These are phyloP conservation scores for Halcyon chelicuti DNA, from an alignment of 2,797 vertebrate genomes.

Conservation along the genomic window DNA sequence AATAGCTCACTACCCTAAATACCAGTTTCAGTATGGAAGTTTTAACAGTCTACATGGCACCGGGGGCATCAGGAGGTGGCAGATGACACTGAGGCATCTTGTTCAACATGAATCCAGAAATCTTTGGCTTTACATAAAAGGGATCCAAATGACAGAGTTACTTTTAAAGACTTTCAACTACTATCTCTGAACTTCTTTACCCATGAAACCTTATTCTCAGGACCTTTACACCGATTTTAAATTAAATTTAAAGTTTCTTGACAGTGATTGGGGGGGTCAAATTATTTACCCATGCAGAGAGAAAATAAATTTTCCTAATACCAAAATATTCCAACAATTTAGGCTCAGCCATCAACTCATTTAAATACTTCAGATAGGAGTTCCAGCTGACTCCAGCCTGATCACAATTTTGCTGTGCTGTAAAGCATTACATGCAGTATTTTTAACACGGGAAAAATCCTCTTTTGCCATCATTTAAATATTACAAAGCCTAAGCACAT, in stretches of 20 bases:
- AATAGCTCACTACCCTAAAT: background rate
- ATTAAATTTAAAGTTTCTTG: background rate
- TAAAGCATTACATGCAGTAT: background rate
- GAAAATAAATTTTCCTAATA: background rate
- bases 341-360: background rate
- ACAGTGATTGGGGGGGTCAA: background rate
- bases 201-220: background rate
- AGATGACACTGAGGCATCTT: background rate
- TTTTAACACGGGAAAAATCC: background rate
- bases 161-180: background rate
- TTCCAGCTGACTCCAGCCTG: background rate
- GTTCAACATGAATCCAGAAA: background rate
- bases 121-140: background rate
- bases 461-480: background rate
- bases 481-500: background rate
- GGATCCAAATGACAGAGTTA: background rate
- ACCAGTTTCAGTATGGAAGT: background rate
- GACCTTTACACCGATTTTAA: background rate
- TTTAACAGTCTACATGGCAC: background rate
- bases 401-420: background rate
- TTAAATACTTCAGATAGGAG: background rate
- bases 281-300: background rate
- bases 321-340: background rate
- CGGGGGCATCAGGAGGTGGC: background rate
- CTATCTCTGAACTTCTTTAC: background rate